These are phyloP conservation scores for Tamandua tetradactyla DNA, from an alignment of 2,797 vertebrate genomes.

Conservation along the genomic window DNA sequence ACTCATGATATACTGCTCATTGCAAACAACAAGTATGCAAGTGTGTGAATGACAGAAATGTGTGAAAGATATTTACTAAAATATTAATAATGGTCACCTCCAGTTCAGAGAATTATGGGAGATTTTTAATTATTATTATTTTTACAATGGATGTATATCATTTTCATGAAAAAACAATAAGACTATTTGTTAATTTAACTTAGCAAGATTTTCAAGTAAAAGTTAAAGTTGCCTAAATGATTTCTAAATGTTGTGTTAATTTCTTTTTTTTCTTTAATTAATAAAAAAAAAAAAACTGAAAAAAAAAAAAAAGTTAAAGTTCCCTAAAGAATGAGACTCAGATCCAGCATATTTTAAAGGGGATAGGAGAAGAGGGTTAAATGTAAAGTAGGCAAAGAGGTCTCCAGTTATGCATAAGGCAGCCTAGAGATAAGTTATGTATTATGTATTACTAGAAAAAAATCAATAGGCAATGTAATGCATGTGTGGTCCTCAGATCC, in stretches of 20 bases:
- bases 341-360: constrained; percentile 18
- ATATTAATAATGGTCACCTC: constrained; percentile 39
- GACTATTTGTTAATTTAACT: constrained; percentile 47
- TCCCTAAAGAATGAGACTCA: neutral
- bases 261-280: no score
- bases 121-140: neutral
- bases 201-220: constrained; percentile 61
- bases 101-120: neutral
- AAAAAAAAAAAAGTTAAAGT: constrained; percentile 47
- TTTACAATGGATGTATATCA: neutral
- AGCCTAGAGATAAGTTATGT: neutral
- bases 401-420: neutral
- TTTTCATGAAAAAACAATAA: constrained; percentile 36
- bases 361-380: neutral
- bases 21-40: neutral
- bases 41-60: neutral
- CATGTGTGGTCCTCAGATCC: neutral
- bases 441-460: neutral
- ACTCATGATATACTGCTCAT: neutral
- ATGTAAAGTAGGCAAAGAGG: neutral
- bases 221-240: constrained; percentile 8
- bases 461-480: neutral
- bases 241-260: no score
- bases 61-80: constrained; percentile 25
- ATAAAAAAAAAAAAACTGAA: no score